Evolutionary conservation across 1,140 invertebrate species (phyloP).

Genomic region (Chlorops oryzae): DNA sequence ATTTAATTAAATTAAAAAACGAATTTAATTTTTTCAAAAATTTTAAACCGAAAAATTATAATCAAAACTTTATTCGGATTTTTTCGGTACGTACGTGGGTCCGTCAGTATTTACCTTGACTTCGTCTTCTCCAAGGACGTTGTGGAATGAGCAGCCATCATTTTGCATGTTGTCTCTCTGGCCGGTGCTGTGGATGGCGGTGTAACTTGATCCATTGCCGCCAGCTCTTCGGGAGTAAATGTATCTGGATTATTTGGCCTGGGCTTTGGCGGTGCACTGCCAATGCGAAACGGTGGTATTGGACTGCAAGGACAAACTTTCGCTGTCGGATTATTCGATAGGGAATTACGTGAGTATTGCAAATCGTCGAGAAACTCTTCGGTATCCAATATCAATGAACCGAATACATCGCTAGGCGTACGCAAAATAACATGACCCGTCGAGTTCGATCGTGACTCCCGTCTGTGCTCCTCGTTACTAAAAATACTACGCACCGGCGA

Average conservation of each 20-base stretch:
- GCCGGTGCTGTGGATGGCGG: slow-evolving; percentile 42
- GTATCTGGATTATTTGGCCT: slow-evolving; percentile 35
- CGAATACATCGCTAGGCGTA: slow-evolving; percentile 50
- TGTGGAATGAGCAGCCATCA: slow-evolving; percentile 20
- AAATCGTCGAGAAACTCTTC: slow-evolving; percentile 54
- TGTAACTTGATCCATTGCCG: slow-evolving; percentile 38
- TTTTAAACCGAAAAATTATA: too few relatives aligned
- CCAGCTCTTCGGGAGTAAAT: slow-evolving; percentile 42
- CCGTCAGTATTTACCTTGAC: slow-evolving; percentile 23
- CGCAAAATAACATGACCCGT: slow-evolving; percentile 53
- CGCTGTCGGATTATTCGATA: slow-evolving; percentile 22
- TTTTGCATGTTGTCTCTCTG: slow-evolving; percentile 29
- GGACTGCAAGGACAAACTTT: slow-evolving; percentile 33
- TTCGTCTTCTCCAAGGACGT: slow-evolving; percentile 29
- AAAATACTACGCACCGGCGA: slow-evolving; percentile 57
- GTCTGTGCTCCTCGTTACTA: slow-evolving; percentile 26
- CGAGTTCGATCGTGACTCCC: slow-evolving; percentile 56
- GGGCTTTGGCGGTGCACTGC: slow-evolving; percentile 40
- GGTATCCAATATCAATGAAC: slow-evolving; percentile 52
- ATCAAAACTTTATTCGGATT: not conserved
- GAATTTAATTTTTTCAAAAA: too few relatives aligned
- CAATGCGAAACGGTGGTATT: slow-evolving; percentile 37
- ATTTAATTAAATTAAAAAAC: too few relatives aligned
- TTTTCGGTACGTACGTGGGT: too few relatives aligned
- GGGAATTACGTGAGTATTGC: slow-evolving; percentile 45